Conservation (phyloP, 2,797 vertebrate species). For the Pachyuromys duprasi region DNA sequence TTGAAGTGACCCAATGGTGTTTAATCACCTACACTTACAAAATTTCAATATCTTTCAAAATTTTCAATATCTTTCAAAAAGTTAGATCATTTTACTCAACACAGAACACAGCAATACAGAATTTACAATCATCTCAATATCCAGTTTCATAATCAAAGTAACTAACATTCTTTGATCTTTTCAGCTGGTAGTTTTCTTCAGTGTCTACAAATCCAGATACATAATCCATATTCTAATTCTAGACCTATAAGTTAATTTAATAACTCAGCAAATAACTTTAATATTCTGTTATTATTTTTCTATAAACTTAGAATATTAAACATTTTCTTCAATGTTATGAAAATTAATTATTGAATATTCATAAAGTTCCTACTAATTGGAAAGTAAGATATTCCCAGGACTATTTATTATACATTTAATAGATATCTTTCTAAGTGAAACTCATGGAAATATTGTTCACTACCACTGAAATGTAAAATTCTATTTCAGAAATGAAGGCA, state of each 20-base stretch:
- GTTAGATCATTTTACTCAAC: not conserved
- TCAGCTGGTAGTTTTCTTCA: not conserved
- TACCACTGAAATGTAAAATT: not conserved
- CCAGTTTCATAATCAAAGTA: not conserved
- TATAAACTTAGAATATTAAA: conserved; percentile 55
- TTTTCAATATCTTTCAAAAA: not conserved
- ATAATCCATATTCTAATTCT: not conserved
- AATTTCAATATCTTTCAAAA: not conserved
- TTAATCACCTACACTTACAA: not conserved
- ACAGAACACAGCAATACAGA: not conserved
- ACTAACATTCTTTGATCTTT: conserved; percentile 20
- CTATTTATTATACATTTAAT: not conserved
- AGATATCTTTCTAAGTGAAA: not conserved
- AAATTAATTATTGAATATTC: conserved; percentile 70
- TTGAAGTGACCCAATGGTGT: not conserved
- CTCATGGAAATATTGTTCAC: not conserved
- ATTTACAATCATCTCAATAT: not conserved
- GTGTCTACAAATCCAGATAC: not conserved
- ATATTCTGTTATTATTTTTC: conserved; percentile 27
- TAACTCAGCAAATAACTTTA: not conserved
- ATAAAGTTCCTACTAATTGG: not conserved
- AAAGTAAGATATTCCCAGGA: conserved; percentile 10
- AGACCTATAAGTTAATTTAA: not conserved
- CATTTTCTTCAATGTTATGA: conserved; percentile 13
- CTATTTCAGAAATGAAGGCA: not conserved